Evolutionary conservation across 2,113 vertebrate genomes (phyloP), one percentile per base, ranked within the genome.

Genomic region (Leptocoma aspasia): DNA sequence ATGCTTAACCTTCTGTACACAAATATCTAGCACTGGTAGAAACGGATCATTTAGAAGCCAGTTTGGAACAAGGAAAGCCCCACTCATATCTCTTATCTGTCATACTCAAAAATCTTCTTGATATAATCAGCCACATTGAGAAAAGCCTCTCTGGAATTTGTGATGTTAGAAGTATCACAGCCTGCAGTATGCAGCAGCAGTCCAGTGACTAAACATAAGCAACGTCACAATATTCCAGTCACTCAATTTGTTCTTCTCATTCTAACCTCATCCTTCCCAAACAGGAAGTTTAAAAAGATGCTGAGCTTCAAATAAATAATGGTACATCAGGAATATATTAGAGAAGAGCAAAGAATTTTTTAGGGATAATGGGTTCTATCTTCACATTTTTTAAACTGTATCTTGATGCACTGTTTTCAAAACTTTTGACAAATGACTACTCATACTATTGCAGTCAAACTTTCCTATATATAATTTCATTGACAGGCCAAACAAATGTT

Each of bases 221-320:
- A 22, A 52, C 18, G 27, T 30, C 85, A 78, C 0, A 0, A 52
- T 47, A 79, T 28, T 70, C 42, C 24, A 56, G 41, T 33, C 0
- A 0, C 54, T 64, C 52, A 3, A 7, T 72, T 37, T 57, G 50
- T 30, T 92, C 52, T 76, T 86, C 65, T 42, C 39, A 11, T 33
- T 75, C 81, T 52, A 79, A 79, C 4, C 19, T n/a, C 59, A 73
- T 20, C 27, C 14, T 57, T 78, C 64, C 42, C 54, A 81, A 83
- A 54, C 1, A 50, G 33, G 28, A 73, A 73, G 52, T 66, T 61
- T 44, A 19, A 83, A 91, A 87, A 54, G 54, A 83, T 13, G 22
- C 23, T 54, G 59, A 79, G 81, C 53, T 73, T 59, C 66, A 82
- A 50, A 27, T 39, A 45, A 65, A 33, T 66, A 90, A 65, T 2